Conservation (phyloP, 2,888 invertebrate species). For the Subacronicta megacephala region DNA sequence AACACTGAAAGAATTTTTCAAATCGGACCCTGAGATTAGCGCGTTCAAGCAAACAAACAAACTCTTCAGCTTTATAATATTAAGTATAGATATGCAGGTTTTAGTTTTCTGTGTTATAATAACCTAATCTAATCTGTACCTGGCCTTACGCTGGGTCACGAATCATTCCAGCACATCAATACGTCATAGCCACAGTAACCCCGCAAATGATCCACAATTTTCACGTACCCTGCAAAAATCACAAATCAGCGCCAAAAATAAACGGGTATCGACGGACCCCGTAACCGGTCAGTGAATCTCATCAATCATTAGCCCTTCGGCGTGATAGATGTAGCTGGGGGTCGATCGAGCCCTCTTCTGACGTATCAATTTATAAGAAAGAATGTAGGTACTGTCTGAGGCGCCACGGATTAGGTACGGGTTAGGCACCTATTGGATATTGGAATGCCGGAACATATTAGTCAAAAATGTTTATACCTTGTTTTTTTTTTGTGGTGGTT, state of each 20-base stretch:
- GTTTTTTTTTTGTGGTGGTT: no score
- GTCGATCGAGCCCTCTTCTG: slow-evolving; percentile 79
- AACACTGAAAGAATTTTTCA: no score
- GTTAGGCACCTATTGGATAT: no score
- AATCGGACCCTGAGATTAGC: no score
- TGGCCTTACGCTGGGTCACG: slow-evolving; percentile 22
- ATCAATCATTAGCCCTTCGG: slow-evolving; percentile 81
- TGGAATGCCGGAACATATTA: slow-evolving; percentile 3
- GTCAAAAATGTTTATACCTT: not conserved
- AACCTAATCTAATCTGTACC: no score
- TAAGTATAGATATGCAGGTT: no score
- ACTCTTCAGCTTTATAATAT: no score
- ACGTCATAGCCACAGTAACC: slow-evolving; percentile 28
- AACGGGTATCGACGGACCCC: slow-evolving; percentile 57
- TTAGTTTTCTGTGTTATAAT: no score
- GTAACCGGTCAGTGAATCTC: slow-evolving; percentile 73
- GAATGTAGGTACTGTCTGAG: slow-evolving; percentile 79
- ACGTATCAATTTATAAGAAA: slow-evolving; percentile 88
- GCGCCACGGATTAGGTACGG: slow-evolving; percentile 64
- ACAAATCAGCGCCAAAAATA: slow-evolving; percentile 55
- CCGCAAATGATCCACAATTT: slow-evolving; percentile 40
- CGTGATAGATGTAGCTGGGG: slow-evolving; percentile 78
- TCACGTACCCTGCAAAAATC: slow-evolving; percentile 46
- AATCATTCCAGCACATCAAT: slow-evolving; percentile 25
- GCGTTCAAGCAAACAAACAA: no score